Base-by-base conservation (phyloP, 2,888 invertebrate genomes). In the Dasysyrphus albostriatus region DNA sequence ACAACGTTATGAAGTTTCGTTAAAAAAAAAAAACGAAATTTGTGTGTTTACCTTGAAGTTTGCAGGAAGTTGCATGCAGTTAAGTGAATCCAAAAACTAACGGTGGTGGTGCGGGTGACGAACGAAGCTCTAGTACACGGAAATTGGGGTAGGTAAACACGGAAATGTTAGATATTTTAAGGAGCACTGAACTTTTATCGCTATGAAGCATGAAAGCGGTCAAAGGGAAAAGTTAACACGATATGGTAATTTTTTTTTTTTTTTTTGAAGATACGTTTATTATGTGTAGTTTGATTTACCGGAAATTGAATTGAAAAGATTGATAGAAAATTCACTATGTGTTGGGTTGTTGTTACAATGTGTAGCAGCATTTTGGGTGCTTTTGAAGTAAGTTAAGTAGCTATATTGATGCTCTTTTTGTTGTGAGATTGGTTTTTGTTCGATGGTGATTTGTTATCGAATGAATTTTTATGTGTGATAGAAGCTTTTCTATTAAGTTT, bases 81-180 rank as follows among this genome's bases (percentile, higher is more conserved):
- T 10, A 54, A 73, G 73, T 80, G 59, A 73, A 73, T 58, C 14
- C 77, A 73, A 34, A 76, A 34, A 76, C 69, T 63, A 39, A 29
- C 51, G 69, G 54, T 56, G 59, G 24, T 24, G 24, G 24, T n/a
- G n/a, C n/a, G n/a, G n/a, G n/a, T 24, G 24, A 24, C 24, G 24
- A 24, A 56, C 16, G 32, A 39, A 70, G 16, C 51, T 51, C 0
- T 56, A 39, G 16, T 61, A 44, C 19, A 19, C 74, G 59, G 74
- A 39, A 87, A 75, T 78, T 75, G 75, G 79, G 87, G 78, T 87
- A 87, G 83, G 83, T 83, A 87, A 74, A 87, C 78, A 87, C 34
- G 85, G 85, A 85, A 85, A 72, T 78, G 77, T 24, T 65, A 56
- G 65, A 44, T 19, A 54, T 56, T 70, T 61, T 42, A 70, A 75